Percentiles rank a stretch among this genome's conserved stretches.
Evolutionary conservation across 2,797 vertebrate genomes (phyloP).

Genomic region (Mormyrus proboscirostris): DNA sequence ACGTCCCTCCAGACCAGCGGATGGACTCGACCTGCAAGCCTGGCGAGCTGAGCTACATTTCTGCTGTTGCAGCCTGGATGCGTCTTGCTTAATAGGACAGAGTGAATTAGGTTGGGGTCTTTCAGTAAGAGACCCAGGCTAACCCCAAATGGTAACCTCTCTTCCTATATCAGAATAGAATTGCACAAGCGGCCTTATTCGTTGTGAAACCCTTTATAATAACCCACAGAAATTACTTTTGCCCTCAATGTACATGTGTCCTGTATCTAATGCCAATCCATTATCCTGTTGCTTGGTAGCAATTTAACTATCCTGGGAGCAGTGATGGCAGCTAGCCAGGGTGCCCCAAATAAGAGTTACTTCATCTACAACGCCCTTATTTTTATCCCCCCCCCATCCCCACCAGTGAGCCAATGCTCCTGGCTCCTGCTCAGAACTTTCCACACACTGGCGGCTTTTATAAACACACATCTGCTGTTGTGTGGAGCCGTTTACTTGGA

Average conservation of each 20-base stretch:
- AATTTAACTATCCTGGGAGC: neutral
- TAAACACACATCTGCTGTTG: conserved; percentile 25
- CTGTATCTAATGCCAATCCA: neutral
- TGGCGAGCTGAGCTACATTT: neutral
- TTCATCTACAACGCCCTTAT: conserved; percentile 29
- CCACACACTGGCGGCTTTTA: conserved; percentile 23
- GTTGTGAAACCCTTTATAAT: neutral
- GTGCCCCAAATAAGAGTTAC: conserved; percentile 28
- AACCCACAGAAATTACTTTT: neutral
- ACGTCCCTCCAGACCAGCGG: conserved; percentile 20
- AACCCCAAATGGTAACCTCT: neutral
- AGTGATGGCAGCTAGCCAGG: conserved; percentile 35
- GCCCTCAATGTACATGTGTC: neutral
- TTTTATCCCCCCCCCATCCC: neutral
- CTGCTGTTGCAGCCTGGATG: neutral
- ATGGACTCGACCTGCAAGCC: conserved; percentile 2
- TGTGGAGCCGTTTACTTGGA: conserved; percentile 33
- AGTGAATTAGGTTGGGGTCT: neutral
- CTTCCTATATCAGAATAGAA: neutral
- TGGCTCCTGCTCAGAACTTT: conserved; percentile 18
- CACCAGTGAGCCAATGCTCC: neutral
- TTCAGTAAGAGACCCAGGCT: neutral
- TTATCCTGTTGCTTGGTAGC: neutral
- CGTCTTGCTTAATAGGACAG: conserved; percentile 6
- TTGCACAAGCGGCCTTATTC: neutral